Conservation (phyloP, 2,797 vertebrate genomes). For the Ibycter americanus region DNA sequence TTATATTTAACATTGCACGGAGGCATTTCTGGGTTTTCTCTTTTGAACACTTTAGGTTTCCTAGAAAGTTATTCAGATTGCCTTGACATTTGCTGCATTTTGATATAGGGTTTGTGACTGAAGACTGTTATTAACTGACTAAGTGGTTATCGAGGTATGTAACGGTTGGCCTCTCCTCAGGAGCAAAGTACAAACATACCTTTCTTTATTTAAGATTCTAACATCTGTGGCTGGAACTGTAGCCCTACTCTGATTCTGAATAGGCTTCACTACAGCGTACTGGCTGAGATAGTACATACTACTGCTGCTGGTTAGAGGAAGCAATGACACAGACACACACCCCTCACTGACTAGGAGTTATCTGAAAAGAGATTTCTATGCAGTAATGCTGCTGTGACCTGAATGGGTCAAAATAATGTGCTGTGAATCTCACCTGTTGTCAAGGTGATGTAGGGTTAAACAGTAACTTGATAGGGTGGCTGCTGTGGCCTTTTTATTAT, state of each 20-base stretch:
- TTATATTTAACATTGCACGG: not conserved
- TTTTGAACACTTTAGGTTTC: not conserved
- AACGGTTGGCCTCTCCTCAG: not conserved
- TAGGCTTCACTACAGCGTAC: not conserved
- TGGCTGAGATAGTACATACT: not conserved
- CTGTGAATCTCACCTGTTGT: not conserved
- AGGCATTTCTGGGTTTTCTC: not conserved
- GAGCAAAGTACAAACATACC: not conserved
- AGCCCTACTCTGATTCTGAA: not conserved
- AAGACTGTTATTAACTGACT: not conserved
- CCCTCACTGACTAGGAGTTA: fast-evolving
- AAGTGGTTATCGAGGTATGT: not conserved
- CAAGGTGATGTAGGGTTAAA: not conserved
- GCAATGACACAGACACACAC: not conserved
- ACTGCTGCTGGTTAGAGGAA: not conserved
- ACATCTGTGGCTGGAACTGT: not conserved
- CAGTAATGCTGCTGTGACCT: not conserved
- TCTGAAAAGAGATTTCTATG: not conserved
- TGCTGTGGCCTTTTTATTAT: not conserved
- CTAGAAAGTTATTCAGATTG: not conserved
- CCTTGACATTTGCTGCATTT: not conserved
- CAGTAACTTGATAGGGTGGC: not conserved
- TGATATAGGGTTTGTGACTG: not conserved
- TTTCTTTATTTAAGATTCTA: not conserved
- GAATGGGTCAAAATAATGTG: not conserved